Evolutionary conservation across 92 coral and sea anemone species (phyloP), one percentile per base, ranked within the genome.

Genomic region (Palythoa caribaeorum): DNA sequence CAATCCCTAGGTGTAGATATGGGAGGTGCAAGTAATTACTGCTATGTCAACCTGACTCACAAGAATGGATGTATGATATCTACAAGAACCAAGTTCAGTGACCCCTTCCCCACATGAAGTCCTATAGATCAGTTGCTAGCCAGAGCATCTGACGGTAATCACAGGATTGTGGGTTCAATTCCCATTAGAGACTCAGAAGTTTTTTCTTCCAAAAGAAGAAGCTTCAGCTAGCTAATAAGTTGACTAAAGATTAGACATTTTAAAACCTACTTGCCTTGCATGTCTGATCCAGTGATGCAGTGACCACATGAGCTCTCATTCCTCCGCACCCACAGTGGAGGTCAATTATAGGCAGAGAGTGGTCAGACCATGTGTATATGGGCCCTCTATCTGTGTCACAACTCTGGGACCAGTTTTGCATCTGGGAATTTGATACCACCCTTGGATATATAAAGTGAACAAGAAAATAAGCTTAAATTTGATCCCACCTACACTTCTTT

Each of bases 231-330:
- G 17, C 16, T 13, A 2, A 63, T 63, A 15, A 63, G 28, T 15
- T 5, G 44, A 28, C 40, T 70, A 70, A 2, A 9, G 12, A 11
- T 14, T 11, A 59, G 4, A 9, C 1, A 38, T 36, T 21, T 3
- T n/a, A 65, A n/a, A 1, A 17, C 62, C 1, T 48, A 21, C 39
- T 20, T 40, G 92, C 99, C 98, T 97, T 97, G 87, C 99, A 97
- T 38, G 99, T 97, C 79, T 97, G 99, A 88, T 97, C 99, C 60
- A 97, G 91, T 2, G 99, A 97, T 63, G 99, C 89, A 0, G 99
- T 95, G 62, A 89, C 89, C 87, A 95, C 97, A 88, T 93, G 95
- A 83, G 94, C 91, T 74, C 77, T 85, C 79, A 86, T 78, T 40
- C 97, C 97, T 4, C 98, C 99, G 87, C 80, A 76, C 6, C 99